Evolutionary conservation across 2,888 invertebrate genomes (phyloP).

Genomic region (Orthonevra nobilis): DNA sequence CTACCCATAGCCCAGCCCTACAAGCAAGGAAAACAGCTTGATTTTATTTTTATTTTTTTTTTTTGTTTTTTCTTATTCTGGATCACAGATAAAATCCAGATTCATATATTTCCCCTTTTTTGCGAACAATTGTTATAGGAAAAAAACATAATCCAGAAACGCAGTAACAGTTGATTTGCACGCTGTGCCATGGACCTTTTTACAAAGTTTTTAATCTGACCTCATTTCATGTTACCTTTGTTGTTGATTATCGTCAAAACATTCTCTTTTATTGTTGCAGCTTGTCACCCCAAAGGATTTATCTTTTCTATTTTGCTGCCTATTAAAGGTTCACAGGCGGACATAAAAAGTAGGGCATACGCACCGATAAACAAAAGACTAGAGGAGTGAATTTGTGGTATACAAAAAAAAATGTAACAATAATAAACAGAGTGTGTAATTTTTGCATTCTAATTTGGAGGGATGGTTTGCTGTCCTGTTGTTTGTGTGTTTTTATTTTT

Average conservation of each 20-base stretch:
- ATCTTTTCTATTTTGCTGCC: conserved; percentile 45
- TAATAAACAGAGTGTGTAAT: conserved; percentile 52
- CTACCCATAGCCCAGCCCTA: not conserved
- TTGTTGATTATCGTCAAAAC: conserved; percentile 43
- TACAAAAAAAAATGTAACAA: conserved; percentile 42
- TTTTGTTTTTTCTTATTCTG: conserved; percentile 14
- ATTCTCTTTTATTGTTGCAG: conserved; percentile 55
- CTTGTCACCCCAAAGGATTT: conserved; percentile 63
- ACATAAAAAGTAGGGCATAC: conserved; percentile 62
- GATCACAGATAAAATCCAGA: conserved; percentile 33
- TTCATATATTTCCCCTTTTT: conserved; percentile 1
- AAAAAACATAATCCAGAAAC: not conserved
- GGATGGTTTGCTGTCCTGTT: conserved; percentile 44
- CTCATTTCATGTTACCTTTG: conserved; percentile 47
- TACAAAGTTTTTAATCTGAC: conserved; percentile 44
- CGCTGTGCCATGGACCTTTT: conserved; percentile 1
- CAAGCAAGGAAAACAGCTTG: not conserved
- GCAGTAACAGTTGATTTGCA: conserved; percentile 19
- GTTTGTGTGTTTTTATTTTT: too few relatives aligned
- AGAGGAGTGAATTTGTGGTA: conserved; percentile 30
- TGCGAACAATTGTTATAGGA: not conserved
- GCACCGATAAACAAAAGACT: conserved; percentile 63
- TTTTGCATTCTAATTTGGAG: conserved; percentile 63
- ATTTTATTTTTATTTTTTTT: too few relatives aligned
- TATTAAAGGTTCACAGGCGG: conserved; percentile 44